Percentiles rank a stretch among this genome's conserved stretches.
These are phyloP conservation scores for Channallabes apus DNA, from an alignment of 2,797 vertebrate genomes.

Conservation along the genomic window DNA sequence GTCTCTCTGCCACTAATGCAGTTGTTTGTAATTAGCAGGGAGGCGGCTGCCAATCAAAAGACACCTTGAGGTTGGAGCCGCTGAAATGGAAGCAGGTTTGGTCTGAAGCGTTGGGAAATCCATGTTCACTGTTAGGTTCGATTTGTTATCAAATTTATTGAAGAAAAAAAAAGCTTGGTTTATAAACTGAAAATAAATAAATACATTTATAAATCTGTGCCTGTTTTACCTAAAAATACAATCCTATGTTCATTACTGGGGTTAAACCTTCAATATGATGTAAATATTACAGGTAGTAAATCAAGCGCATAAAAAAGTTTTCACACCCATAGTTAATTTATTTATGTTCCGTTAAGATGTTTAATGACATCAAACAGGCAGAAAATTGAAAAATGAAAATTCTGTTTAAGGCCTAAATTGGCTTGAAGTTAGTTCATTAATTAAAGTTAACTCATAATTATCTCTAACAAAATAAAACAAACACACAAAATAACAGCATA, in stretches of 20 bases:
- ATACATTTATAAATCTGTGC: background rate
- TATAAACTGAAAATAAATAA: background rate
- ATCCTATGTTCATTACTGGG: background rate
- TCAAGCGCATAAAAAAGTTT: background rate
- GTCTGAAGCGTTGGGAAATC: too few relatives aligned
- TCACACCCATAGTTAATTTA: background rate
- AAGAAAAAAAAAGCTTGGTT: background rate
- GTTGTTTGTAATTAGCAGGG: slow-evolving; percentile 61
- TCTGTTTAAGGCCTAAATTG: background rate
- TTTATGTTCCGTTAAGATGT: background rate
- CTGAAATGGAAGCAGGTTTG: slow-evolving; percentile 4
- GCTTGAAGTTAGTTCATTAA: background rate
- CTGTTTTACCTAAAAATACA: background rate
- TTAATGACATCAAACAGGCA: background rate
- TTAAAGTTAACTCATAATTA: background rate
- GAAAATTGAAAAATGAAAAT: too few relatives aligned
- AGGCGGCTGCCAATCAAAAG: slow-evolving; percentile 64
- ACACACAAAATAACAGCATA: too few relatives aligned
- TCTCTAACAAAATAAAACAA: background rate
- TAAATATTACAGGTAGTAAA: background rate
- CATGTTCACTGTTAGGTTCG: background rate
- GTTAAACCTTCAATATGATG: background rate
- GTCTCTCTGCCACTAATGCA: slow-evolving; percentile 48
- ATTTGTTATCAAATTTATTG: background rate
- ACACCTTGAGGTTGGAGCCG: slow-evolving; percentile 56